A percentile compares a stretch with the other conserved stretches of the same genome.
Evolutionary conservation across 2,888 invertebrate genomes (phyloP).

Genomic region (Philereme transversata): DNA sequence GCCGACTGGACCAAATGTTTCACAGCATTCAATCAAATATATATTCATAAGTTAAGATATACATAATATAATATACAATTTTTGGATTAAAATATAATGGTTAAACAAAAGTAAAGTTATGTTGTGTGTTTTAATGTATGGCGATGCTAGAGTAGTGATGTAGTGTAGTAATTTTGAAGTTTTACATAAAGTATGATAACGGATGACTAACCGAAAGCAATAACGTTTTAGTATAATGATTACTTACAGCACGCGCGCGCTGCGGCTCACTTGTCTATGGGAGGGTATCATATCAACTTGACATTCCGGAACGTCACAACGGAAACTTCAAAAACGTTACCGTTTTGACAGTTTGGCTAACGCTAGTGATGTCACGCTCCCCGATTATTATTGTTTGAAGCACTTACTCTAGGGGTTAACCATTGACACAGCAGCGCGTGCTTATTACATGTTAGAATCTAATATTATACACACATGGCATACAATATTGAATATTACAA

Average conservation of each 20-base stretch:
- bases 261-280: constrained; percentile 46
- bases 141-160: constrained; percentile 79
- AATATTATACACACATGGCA: constrained; percentile 75
- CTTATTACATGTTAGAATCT: constrained; percentile 57
- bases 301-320: constrained; percentile 23
- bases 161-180: constrained; percentile 82
- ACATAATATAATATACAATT: constrained; percentile 29
- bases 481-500: constrained; percentile 70
- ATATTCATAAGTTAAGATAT: constrained; percentile 62
- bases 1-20: constrained; percentile 74
- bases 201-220: constrained; percentile 80
- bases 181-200: constrained; percentile 71
- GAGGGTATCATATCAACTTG: constrained; percentile 14
- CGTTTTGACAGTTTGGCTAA: constrained; percentile 16
- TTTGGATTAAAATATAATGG: constrained; percentile 59
- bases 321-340: constrained; percentile 15
- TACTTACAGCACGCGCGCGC: constrained; percentile 72
- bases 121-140: constrained; percentile 80
- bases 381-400: constrained; percentile 28
- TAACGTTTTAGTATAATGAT: constrained; percentile 65
- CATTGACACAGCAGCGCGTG: constrained; percentile 71
- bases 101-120: constrained; percentile 66
- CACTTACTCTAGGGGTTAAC: constrained; percentile 29
- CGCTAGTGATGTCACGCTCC: constrained; percentile 22
- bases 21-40: constrained; percentile 54